Evolutionary conservation across 1,140 invertebrate species (phyloP), one percentile per base, ranked within the genome.

Genomic region (Temnothorax nylanderi): DNA sequence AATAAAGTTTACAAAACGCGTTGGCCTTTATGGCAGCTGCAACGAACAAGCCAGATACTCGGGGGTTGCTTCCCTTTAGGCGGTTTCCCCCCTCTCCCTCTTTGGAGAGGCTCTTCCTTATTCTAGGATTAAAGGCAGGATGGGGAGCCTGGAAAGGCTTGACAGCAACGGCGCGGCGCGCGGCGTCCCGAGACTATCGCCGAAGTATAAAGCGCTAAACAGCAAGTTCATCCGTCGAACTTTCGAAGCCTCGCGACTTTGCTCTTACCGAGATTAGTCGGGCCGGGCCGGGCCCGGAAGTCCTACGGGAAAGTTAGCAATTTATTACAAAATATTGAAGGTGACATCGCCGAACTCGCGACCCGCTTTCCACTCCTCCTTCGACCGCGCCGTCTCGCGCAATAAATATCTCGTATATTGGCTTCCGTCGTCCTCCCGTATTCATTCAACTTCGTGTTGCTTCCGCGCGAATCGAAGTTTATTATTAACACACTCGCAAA

Each of bases 261-360:
- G 88, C 87, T 91, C 85, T 90, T 91, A 90, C 85, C 32, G 47
- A 89, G 90, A 90, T 88, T 90, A 87, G 86, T 86, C 34, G 58
- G 51, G 64, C 56, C 16, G 32, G 37, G 51, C 51, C 47, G 58
- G 32, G 37, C 41, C 51, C 47, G 58, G 18, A 44, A 5, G n/a
- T 71, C 80, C 41, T 74, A 67, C 47, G 74, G 21, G 49, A 72
- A 91, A 92, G 85, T 92, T 91, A 13, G 88, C 87, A 90, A 92
- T 91, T 92, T 88, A 91, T 92, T 90, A 88, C 86, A 89, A 91
- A 91, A 91, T 91, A 92, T 91, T 88, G 80, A 88, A 69, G 60
- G 21, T 78, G 82, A 85, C 82, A 56, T 21, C 80, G 80, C 37
- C 34, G 18, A 85, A 78, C 60, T 78, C 37, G 34, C 54, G 69